Percentiles rank a stretch among this genome's conserved stretches.
Evolutionary conservation across 2,888 invertebrate species (phyloP).

Genomic region (Zele albiditarsus): DNA sequence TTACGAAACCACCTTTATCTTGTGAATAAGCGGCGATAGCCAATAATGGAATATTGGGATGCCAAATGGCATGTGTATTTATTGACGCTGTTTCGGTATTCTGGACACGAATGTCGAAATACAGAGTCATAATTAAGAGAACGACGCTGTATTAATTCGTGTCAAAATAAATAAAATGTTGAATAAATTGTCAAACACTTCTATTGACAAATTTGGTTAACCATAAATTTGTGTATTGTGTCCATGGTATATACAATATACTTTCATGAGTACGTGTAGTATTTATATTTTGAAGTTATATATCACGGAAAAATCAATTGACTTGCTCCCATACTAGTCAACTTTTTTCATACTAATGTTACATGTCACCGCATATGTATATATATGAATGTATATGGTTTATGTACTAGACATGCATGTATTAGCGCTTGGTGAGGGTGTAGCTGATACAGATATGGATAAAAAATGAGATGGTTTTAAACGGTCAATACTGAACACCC

Average conservation of each 20-base stretch:
- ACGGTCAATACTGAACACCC: not conserved
- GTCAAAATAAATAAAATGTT: not conserved
- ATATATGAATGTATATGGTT: not conserved
- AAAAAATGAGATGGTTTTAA: not conserved
- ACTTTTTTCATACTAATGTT: not conserved
- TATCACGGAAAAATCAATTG: not conserved
- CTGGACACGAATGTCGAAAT: slow-evolving; percentile 88
- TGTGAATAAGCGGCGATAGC: slow-evolving; percentile 92
- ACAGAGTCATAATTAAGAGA: slow-evolving; percentile 80
- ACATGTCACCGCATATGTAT: not conserved
- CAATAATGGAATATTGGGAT: slow-evolving; percentile 84
- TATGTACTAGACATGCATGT: not conserved
- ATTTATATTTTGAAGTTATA: not conserved
- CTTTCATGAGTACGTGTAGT: not conserved
- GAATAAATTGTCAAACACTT: not conserved
- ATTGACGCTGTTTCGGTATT: slow-evolving; percentile 84
- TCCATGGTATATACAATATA: not conserved
- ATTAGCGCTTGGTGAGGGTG: not conserved
- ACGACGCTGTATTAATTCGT: not conserved
- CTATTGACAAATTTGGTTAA: not conserved
- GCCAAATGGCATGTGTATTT: slow-evolving; percentile 89
- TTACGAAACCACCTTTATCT: slow-evolving; percentile 90
- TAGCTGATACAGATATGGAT: not conserved
- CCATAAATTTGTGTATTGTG: not conserved
- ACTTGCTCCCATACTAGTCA: not conserved